Evolutionary conservation across 2,797 vertebrate species (phyloP), one percentile per base, ranked within the genome.

Genomic region (Arrhamphus sclerolepis): DNA sequence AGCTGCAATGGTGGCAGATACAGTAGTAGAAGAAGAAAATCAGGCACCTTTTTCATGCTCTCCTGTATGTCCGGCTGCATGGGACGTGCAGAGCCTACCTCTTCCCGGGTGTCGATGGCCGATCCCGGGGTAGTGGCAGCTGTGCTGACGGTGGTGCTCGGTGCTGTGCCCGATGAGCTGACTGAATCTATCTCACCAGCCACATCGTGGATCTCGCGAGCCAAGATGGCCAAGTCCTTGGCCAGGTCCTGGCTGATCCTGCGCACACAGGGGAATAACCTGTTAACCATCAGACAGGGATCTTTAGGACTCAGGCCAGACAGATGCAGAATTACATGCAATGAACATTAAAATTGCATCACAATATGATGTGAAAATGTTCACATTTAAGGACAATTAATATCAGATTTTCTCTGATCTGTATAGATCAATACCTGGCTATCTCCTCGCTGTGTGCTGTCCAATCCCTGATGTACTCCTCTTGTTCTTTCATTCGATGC

Each of bases 131-230:
- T 99, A 92, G 98, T 98, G 90, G 97, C 96, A 20, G 97, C 98
- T 46, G 97, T 98, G 96, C 97, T 98, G 94, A 95, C 96, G 73
- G 96, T 98, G 91, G 97, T 99, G 91, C 98, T 98, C 82, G 98
- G 97, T 29, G 96, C 96, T 20, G 97, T 98, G 92, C 97, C 97
- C 1, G 97, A 98, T 18, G 97, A 98, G 83, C 97, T 98, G 92
- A 99, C 98, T 0, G 97, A 98, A 89, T 99, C 97, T 70, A 98
- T 98, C 90, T 99, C 97, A 54, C 98, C 98, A n/a, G 98, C 98
- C 87, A 99, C 98, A 40, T 99, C 98, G 81, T 99, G 98, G 93
- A 99, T 99, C 91, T 99, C 98, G 43, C 96, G 95, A 52, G 98
- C 98, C 92, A 99, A 95, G 92, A 98, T 95, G 71, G 98, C 98